Evolutionary conservation across 1,140 invertebrate genomes (phyloP).

Genomic region (Hyposmocoma kahamanoa): DNA sequence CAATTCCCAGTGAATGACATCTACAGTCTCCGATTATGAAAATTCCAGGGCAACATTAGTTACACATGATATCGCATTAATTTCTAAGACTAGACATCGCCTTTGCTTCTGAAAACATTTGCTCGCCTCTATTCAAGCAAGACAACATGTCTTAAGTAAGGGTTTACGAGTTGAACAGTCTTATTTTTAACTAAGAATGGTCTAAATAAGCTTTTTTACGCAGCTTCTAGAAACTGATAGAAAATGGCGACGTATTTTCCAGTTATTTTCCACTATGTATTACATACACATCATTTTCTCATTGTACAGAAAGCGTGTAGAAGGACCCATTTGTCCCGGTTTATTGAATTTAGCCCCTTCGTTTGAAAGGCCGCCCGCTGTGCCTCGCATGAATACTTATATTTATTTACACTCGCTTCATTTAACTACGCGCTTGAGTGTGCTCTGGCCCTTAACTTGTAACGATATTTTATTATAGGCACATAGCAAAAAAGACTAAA

Average conservation of each 20-base stretch:
- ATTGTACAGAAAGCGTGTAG: constrained; percentile 9
- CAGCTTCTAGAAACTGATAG: too few species aligned
- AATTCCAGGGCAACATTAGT: too few species aligned
- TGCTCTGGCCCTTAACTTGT: constrained; percentile 32
- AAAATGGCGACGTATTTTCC: too few species aligned
- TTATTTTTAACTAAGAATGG: too few species aligned
- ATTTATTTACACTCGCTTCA: constrained; percentile 70
- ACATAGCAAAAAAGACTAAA: too few species aligned
- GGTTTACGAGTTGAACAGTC: too few species aligned
- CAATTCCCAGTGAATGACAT: constrained; percentile 36
- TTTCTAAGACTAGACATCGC: constrained; percentile 12
- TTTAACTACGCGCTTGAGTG: constrained; percentile 52
- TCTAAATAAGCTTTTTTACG: too few species aligned
- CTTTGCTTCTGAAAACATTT: too few species aligned
- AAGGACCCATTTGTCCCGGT: constrained; percentile 24
- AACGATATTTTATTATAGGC: constrained; percentile 18
- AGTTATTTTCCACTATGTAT: too few species aligned
- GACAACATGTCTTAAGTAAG: too few species aligned
- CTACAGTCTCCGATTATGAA: constrained; percentile 23
- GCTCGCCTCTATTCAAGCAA: too few species aligned
- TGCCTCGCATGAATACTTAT: constrained; percentile 55
- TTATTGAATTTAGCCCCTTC: constrained; percentile 59
- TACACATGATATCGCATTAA: constrained; percentile 50
- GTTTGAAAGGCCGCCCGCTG: constrained; percentile 43
- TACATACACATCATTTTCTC: constrained; percentile 4